Conservation (phyloP, 2,888 invertebrate genomes). For the Phanerotoma sp. region DNA sequence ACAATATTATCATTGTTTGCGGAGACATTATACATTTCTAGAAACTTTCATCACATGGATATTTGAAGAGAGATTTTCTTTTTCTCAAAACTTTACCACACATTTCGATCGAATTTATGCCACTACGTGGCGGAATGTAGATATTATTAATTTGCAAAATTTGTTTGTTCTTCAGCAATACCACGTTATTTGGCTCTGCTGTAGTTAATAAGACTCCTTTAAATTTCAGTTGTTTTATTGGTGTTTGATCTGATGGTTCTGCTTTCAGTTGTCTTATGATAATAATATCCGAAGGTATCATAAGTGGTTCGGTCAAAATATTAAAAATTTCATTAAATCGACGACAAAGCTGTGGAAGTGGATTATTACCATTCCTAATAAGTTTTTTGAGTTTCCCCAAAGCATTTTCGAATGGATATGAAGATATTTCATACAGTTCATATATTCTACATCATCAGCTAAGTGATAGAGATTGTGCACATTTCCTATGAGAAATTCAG, state of each 20-base stretch:
- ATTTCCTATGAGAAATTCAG: too few relatives aligned
- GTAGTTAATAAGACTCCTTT: neutral
- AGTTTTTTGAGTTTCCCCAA: too few relatives aligned
- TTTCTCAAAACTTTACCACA: neutral
- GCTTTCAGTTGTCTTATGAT: neutral
- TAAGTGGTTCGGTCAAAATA: too few relatives aligned
- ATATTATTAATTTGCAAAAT: neutral
- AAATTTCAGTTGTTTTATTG: neutral
- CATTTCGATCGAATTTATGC: neutral
- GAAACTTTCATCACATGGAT: neutral
- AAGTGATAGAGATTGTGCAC: too few relatives aligned
- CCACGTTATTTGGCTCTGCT: neutral
- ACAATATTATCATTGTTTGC: neutral
- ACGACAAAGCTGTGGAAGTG: too few relatives aligned
- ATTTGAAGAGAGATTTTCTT: neutral
- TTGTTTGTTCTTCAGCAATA: neutral
- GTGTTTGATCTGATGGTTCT: neutral
- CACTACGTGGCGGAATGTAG: neutral
- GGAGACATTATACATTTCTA: neutral
- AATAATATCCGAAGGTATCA: too few relatives aligned
- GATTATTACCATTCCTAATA: too few relatives aligned
- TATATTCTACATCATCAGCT: too few relatives aligned
- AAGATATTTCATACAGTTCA: too few relatives aligned
- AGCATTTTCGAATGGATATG: too few relatives aligned
- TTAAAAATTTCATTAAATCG: too few relatives aligned